These are phyloP conservation scores for Drosophila demipolita DNA, from an alignment of 2,888 invertebrate genomes.

Conservation along the genomic window DNA sequence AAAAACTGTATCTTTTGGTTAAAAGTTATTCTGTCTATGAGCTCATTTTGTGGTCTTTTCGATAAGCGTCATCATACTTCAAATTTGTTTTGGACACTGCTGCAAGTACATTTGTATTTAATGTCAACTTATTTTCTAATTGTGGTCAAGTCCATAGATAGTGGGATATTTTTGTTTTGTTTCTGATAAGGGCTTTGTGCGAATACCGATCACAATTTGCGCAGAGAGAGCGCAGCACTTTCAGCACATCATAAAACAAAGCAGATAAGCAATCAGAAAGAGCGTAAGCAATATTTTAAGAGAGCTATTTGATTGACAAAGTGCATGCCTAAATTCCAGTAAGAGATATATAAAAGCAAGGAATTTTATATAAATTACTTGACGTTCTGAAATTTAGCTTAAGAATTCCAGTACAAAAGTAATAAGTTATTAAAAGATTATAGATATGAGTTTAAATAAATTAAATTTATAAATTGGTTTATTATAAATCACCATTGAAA, in stretches of 20 bases:
- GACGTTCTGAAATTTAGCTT: not conserved
- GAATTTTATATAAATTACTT: not conserved
- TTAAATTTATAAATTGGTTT: not conserved
- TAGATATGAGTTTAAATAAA: not conserved
- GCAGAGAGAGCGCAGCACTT: not conserved
- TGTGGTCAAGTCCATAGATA: conserved; percentile 42
- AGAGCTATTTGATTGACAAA: not conserved
- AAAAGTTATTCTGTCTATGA: conserved; percentile 41
- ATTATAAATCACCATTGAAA: not conserved
- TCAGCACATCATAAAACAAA: not conserved
- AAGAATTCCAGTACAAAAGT: not conserved
- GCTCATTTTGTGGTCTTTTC: conserved; percentile 37
- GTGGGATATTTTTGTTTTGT: conserved; percentile 3
- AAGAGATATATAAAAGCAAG: not conserved
- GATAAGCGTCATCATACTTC: conserved; percentile 48
- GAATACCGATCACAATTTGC: conserved; percentile 12
- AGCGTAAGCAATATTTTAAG: not conserved
- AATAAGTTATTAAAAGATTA: not conserved
- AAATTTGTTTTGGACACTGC: conserved; percentile 16
- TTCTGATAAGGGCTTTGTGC: conserved; percentile 38
- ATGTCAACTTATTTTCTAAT: conserved; percentile 22
- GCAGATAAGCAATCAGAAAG: not conserved
- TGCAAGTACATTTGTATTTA: not conserved
- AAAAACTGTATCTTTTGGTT: conserved; percentile 3
- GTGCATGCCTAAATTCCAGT: not conserved